A percentile compares a stretch with the other conserved stretches of the same genome.
phyloP scores from a whole-genome alignment of 2,113 vertebrate genomes.

The Actenoides hombroni region DNA sequence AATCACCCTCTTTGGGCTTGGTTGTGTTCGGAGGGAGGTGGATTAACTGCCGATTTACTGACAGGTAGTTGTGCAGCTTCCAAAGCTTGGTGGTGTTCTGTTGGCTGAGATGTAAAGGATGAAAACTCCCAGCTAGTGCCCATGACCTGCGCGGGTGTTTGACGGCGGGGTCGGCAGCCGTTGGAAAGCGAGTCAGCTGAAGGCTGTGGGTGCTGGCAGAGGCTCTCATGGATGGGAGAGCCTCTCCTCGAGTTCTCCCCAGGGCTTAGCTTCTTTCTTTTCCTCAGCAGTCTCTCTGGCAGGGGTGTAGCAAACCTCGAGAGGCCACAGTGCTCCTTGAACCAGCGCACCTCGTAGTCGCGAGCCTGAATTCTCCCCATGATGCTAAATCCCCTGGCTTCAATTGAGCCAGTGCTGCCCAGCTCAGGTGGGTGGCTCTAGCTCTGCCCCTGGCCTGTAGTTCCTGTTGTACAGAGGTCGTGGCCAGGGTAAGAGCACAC shows the following conservation, averaged over 20 bases:
- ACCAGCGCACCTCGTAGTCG: neutral
- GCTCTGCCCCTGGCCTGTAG: neutral
- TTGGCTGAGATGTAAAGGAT: neutral
- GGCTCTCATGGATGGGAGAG: neutral
- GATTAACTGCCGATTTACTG: neutral
- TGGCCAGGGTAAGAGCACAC: neutral
- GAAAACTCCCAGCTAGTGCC: neutral
- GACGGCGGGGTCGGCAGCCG: neutral
- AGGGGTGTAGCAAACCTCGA: neutral
- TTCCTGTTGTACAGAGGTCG: neutral
- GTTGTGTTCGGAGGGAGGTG: neutral
- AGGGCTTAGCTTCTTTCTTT: neutral
- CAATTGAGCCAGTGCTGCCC: neutral
- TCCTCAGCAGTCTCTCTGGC: neutral
- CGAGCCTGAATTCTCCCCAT: neutral
- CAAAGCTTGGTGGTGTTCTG: neutral
- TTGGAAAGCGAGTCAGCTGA: neutral
- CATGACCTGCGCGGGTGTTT: neutral
- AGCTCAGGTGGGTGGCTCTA: neutral
- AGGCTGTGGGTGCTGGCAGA: neutral
- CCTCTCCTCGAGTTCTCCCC: neutral
- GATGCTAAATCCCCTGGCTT: rapidly evolving
- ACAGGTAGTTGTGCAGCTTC: neutral
- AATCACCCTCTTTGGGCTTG: neutral
- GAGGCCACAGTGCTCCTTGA: neutral